Conservation (phyloP, 2,113 vertebrate species). For the Hydrochoerus hydrochaeris region DNA sequence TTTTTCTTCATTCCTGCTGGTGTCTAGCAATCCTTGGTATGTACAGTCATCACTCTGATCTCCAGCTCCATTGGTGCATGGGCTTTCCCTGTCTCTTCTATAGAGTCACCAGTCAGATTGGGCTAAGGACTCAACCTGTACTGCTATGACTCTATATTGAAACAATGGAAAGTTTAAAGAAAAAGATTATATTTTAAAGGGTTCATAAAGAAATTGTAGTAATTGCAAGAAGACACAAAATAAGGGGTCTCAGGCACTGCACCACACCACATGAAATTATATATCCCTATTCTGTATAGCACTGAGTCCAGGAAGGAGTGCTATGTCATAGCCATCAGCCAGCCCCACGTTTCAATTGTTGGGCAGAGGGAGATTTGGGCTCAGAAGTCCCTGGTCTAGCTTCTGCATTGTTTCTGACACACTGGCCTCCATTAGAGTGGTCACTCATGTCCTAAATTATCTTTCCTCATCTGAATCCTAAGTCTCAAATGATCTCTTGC, state of each 20-base stretch:
- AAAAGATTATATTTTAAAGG: not conserved
- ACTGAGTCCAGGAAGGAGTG: not conserved
- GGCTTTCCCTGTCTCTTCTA: not conserved
- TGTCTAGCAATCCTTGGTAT: not conserved
- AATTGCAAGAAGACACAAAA: not conserved
- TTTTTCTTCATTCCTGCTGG: not conserved
- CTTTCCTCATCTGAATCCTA: not conserved
- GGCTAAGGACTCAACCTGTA: not conserved
- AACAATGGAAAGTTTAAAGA: not conserved
- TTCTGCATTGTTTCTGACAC: not conserved
- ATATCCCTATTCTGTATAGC: too few relatives aligned
- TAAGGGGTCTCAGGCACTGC: not conserved
- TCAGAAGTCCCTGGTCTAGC: not conserved
- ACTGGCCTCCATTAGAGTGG: too few relatives aligned
- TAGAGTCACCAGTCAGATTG: too few relatives aligned
- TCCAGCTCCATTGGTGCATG: rapidly evolving
- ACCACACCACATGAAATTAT: not conserved
- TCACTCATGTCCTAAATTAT: not conserved
- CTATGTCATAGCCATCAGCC: rapidly evolving
- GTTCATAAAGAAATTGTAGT: not conserved
- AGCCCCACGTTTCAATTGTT: not conserved
- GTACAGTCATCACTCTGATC: not conserved
- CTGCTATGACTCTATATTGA: not conserved
- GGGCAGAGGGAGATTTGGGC: not conserved
- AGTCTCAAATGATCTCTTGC: not conserved